Evolutionary conservation across 1,140 invertebrate genomes (phyloP).

Genomic region (Caenorhabditis inopinata): DNA sequence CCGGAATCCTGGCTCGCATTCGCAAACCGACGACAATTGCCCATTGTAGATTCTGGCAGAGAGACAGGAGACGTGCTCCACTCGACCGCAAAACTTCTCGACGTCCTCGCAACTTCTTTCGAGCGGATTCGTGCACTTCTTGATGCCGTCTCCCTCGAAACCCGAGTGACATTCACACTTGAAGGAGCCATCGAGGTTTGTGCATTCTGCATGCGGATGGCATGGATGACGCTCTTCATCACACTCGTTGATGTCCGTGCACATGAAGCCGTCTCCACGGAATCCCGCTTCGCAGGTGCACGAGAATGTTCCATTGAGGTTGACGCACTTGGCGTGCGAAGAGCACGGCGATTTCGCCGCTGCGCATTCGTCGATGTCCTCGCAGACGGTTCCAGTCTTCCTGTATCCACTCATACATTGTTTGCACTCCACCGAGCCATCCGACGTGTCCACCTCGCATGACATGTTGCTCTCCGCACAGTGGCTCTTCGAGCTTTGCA

Average conservation of each 20-base stretch:
- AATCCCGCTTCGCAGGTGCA: conserved; percentile 82
- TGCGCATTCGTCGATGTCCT: conserved; percentile 89
- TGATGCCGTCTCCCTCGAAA: conserved; percentile 56
- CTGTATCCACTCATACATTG: conserved; percentile 11
- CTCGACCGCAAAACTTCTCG: conserved; percentile 50
- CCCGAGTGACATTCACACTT: conserved; percentile 55
- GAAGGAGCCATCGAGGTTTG: conserved; percentile 53
- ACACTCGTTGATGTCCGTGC: conserved; percentile 67
- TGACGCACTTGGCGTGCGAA: conserved; percentile 75
- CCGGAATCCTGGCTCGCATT: conserved; percentile 55
- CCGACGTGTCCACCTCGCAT: background rate
- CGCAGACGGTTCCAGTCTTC: conserved; percentile 57
- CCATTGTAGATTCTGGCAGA: conserved; percentile 47
- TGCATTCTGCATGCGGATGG: conserved; percentile 59
- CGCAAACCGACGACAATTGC: conserved; percentile 53
- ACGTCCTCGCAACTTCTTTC: conserved; percentile 53
- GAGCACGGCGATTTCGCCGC: conserved; percentile 32
- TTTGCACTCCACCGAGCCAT: conserved; percentile 10
- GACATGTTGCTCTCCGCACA: conserved; percentile 11
- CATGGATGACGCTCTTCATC: conserved; percentile 46
- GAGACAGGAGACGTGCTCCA: conserved; percentile 50
- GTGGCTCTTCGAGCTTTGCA: background rate
- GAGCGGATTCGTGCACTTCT: conserved; percentile 53
- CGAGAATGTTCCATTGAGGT: conserved; percentile 80
- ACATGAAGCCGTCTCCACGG: conserved; percentile 78